Conservation (phyloP, 2,113 vertebrate species). For the Anser brachyrhynchus region DNA sequence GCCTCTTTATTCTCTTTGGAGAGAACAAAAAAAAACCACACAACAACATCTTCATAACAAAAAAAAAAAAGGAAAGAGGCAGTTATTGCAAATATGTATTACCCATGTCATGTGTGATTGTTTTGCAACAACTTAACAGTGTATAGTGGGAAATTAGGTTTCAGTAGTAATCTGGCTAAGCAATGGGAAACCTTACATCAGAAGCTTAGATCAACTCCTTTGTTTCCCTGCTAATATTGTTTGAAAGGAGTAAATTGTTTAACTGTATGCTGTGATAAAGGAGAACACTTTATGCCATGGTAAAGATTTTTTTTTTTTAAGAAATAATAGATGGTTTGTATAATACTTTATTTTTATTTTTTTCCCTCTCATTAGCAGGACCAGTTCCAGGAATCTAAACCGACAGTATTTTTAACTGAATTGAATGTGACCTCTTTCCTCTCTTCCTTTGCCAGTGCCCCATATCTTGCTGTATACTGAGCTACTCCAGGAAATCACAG, state of each 20-base stretch:
- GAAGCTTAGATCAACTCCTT: background rate
- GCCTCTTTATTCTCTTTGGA: background rate
- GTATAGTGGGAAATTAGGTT: background rate
- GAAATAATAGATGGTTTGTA: background rate
- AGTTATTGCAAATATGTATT: background rate
- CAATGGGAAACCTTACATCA: background rate
- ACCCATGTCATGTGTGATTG: background rate
- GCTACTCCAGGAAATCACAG: constrained; percentile 2
- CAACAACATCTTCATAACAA: background rate
- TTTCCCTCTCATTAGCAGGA: background rate
- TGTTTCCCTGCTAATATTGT: background rate
- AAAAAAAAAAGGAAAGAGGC: background rate
- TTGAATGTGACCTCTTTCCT: background rate
- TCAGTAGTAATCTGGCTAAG: background rate
- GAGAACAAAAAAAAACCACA: background rate
- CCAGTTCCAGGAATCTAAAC: background rate
- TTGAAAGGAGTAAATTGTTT: background rate
- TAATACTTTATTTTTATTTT: background rate
- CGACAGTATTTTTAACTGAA: background rate
- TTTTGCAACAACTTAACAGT: background rate
- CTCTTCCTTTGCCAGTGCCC: background rate
- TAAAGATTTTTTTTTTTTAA: background rate
- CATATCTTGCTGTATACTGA: background rate
- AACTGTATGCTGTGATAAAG: background rate
- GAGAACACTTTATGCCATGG: background rate